Base-by-base conservation (phyloP, 2,888 invertebrate species). In the Drosophila tanythrix region DNA sequence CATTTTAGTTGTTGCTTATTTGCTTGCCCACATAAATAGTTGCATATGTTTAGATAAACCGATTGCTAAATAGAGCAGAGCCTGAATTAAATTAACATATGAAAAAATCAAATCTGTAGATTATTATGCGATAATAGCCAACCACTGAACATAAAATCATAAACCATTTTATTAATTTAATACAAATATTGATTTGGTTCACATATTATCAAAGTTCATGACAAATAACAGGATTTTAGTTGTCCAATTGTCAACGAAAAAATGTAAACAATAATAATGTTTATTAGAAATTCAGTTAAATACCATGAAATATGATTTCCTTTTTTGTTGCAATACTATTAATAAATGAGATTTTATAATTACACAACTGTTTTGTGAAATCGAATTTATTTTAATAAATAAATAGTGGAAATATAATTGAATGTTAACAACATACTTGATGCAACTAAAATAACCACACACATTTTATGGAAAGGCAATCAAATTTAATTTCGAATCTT, bases 121-220 rank as follows among this genome's bases (percentile, higher is more conserved):
- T 56, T 71, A 66, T 62, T 46, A 38, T 35, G 21, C 43, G 50
- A 62, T 66, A 76, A 70, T 70, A n/a, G 15, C 43, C 43, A 36
- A 38, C 53, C 35, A 40, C 5, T 48, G 13, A 13, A 38, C 25
- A 25, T 50, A 74, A 59, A 59, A 59, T 18, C 53, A 56, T 61
- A 59, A 61, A 56, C 58, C 66, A 76, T 70, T 58, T 27, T 6
- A 35, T 52, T 61, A 76, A 80, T 76, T 63, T 40, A 51, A 70
- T 58, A 29, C 56, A 80, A 70, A 65, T 62, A 79, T 75, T 79
- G 70, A 79, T 48, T 31, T 40, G 63, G 4, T 36, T 27, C 18
- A 33, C 33, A 40, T 31, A 11, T 29, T 8, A 33, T 55, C 53
- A 35, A 40, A 67, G n/a, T 52, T 40, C 15, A 46, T 50, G 40